Percentiles rank a stretch among this genome's conserved stretches.
These are phyloP conservation scores for Hyposoter dolosus DNA, from an alignment of 2,888 invertebrate genomes.

Conservation along the genomic window DNA sequence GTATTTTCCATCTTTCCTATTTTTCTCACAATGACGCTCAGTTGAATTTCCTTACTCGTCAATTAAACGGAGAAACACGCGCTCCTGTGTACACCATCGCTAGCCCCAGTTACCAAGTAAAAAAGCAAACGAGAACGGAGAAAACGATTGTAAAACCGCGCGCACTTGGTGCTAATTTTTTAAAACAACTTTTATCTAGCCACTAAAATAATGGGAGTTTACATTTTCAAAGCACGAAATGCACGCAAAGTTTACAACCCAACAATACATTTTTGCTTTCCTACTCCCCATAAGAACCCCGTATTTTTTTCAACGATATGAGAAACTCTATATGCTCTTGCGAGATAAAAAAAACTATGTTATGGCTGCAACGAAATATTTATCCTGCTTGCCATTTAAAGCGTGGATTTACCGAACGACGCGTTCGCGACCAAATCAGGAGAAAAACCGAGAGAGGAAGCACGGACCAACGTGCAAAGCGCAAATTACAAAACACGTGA, in stretches of 20 bases:
- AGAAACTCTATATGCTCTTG: neutral
- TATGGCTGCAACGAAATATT: neutral
- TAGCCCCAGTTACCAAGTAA: neutral
- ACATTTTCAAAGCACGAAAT: neutral
- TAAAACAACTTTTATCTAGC: neutral
- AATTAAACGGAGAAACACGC: neutral
- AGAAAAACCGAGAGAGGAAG: neutral
- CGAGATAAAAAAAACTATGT: neutral
- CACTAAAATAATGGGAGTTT: neutral
- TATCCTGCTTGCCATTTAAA: neutral
- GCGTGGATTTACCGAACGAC: neutral
- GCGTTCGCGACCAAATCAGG: neutral
- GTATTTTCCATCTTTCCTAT: neutral
- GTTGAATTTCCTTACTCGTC: constrained; percentile 38
- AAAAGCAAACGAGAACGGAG: constrained; percentile 43
- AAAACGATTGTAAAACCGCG: neutral
- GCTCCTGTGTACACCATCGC: neutral
- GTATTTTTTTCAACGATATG: neutral
- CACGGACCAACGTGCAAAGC: too few relatives aligned
- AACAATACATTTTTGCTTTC: neutral
- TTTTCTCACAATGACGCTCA: constrained; percentile 3
- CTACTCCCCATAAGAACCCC: neutral
- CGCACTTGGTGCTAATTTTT: neutral
- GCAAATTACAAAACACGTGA: too few relatives aligned
- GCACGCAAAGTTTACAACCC: neutral